Conservation (phyloP, 2,888 invertebrate genomes). For the Girardia tigrina region DNA sequence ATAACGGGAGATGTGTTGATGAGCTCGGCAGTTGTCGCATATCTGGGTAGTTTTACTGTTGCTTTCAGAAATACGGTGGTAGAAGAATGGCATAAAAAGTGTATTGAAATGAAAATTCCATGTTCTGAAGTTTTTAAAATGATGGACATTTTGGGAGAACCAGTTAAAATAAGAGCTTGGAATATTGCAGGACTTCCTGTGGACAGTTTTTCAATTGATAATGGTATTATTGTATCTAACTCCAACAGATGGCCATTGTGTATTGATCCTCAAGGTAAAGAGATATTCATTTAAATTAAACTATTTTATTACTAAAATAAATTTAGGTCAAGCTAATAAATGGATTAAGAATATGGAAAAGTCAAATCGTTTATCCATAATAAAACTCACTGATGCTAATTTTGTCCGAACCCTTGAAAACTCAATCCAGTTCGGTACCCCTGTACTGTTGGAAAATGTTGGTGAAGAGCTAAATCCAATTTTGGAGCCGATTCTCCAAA, state of each 20-base stretch:
- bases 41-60: slow-evolving; percentile 68
- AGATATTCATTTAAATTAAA: not conserved
- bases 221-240: slow-evolving; percentile 74
- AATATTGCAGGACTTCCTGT: slow-evolving; percentile 74
- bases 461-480: slow-evolving; percentile 56
- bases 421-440: slow-evolving; percentile 59
- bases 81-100: slow-evolving; percentile 53
- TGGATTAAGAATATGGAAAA: slow-evolving; percentile 88
- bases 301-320: not conserved
- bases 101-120: slow-evolving; percentile 56
- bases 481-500: slow-evolving; percentile 65
- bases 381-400: slow-evolving; percentile 69
- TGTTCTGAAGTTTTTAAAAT: slow-evolving; percentile 65
- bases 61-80: slow-evolving; percentile 50
- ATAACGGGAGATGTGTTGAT: slow-evolving; percentile 77
- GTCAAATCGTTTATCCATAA: slow-evolving; percentile 64
- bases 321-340: slow-evolving; percentile 70
- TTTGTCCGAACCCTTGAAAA: slow-evolving; percentile 67
- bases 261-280: slow-evolving; percentile 81
- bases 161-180: slow-evolving; percentile 74
- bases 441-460: slow-evolving; percentile 67
- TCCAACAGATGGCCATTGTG: slow-evolving; percentile 76
- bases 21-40: slow-evolving; percentile 75
- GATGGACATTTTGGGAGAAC: slow-evolving; percentile 65
- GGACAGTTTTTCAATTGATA: slow-evolving; percentile 77